Evolutionary conservation across 2,888 invertebrate genomes (phyloP).

Genomic region (Ashinkailepas kermadecensis): DNA sequence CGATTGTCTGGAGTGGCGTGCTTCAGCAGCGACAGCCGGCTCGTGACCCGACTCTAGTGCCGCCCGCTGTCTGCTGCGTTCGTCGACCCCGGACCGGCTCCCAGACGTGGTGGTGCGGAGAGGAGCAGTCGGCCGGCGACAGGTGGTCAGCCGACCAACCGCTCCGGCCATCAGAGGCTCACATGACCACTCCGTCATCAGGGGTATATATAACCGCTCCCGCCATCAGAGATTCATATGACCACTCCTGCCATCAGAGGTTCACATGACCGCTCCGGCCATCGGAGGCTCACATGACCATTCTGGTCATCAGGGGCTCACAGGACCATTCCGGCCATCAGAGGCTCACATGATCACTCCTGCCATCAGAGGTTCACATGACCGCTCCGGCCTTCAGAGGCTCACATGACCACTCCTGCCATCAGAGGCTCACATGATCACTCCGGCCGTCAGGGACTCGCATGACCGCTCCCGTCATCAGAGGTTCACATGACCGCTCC

Average conservation of each 20-base stretch:
- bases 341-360: background rate
- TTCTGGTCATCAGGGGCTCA: no score
- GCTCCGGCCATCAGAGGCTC: background rate
- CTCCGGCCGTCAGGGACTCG: background rate
- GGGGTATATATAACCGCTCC: background rate
- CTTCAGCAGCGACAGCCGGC: no score
- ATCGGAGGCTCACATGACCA: no score
- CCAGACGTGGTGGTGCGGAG: background rate
- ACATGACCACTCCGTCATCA: no score
- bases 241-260: no score
- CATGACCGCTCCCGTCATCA: background rate
- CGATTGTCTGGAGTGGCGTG: no score
- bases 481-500: background rate
- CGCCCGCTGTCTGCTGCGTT: background rate
- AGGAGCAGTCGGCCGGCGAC: background rate
- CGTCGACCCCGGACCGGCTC: background rate
- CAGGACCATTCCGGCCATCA: no score
- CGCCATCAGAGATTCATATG: background rate
- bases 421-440: background rate
- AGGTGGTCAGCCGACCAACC: background rate
- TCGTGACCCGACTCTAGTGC: no score
- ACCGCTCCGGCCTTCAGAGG: background rate
- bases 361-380: background rate
- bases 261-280: no score
- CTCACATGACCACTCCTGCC: background rate